Conservation (phyloP, 2,888 invertebrate species). For the Euzetes globulus region DNA sequence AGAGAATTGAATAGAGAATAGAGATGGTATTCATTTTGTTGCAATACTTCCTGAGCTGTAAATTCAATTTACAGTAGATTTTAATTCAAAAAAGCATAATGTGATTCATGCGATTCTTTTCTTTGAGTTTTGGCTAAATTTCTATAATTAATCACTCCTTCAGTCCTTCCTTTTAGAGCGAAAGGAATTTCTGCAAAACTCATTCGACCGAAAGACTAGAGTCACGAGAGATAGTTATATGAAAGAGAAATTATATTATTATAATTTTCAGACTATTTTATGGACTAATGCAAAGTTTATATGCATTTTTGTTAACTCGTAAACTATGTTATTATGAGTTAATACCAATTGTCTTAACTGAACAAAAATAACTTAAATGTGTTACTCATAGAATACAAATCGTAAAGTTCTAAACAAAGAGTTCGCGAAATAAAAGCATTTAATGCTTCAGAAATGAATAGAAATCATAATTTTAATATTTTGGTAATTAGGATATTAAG, state of each 20-base stretch:
- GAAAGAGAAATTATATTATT: slow-evolving; percentile 2
- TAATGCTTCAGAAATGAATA: background rate
- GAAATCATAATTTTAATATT: background rate
- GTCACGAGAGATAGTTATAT: background rate
- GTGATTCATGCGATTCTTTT: slow-evolving; percentile 22
- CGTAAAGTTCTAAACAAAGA: background rate
- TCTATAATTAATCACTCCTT: slow-evolving; percentile 16
- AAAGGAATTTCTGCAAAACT: background rate
- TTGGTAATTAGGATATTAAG: background rate
- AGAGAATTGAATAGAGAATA: background rate
- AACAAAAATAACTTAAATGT: background rate
- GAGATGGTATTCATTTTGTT: slow-evolving; percentile 4
- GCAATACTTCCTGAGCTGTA: slow-evolving; percentile 19
- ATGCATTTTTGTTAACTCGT: too few species aligned
- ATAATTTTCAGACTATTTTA: background rate
- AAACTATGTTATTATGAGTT: background rate
- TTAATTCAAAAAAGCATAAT: slow-evolving; percentile 24
- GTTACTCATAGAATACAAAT: background rate
- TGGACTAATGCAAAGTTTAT: background rate
- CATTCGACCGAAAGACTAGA: background rate
- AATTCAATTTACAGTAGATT: slow-evolving; percentile 11
- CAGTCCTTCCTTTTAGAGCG: background rate
- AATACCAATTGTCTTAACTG: background rate
- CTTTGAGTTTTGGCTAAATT: slow-evolving; percentile 19
- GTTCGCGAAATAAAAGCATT: background rate